A percentile compares a stretch with the other conserved stretches of the same genome.
Conservation (phyloP, 2,888 invertebrate genomes). For the Proisotoma minuta region DNA sequence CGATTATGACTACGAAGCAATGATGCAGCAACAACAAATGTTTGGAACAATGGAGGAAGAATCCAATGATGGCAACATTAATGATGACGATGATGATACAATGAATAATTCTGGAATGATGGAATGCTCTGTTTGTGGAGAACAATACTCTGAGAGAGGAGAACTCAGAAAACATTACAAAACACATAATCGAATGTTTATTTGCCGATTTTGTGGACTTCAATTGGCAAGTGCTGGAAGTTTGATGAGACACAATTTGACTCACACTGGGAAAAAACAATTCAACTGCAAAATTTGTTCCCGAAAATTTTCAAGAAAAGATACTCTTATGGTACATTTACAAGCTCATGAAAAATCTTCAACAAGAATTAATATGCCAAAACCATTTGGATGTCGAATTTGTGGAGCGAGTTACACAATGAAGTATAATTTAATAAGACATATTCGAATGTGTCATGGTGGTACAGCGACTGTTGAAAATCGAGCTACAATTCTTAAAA, state of each 20-base stretch:
- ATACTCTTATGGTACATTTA: constrained; percentile 26
- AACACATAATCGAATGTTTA: constrained; percentile 19
- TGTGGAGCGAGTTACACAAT: constrained; percentile 26
- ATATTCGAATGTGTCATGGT: constrained; percentile 20
- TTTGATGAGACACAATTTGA: constrained; percentile 31
- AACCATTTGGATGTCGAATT: constrained; percentile 17
- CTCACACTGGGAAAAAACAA: constrained; percentile 30
- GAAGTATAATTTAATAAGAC: constrained; percentile 28
- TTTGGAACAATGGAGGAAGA: not conserved
- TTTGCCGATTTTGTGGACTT: constrained; percentile 33
- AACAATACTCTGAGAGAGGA: not conserved
- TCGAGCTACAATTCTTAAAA: not conserved
- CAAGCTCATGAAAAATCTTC: constrained; percentile 10
- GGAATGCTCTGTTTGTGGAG: constrained; percentile 1
- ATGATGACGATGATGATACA: constrained; percentile 1
- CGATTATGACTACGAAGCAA: not conserved
- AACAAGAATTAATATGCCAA: constrained; percentile 14
- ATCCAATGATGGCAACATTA: not conserved
- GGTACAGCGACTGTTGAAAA: not conserved
- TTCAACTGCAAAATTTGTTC: constrained; percentile 26
- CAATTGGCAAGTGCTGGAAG: constrained; percentile 30
- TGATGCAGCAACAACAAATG: not conserved
- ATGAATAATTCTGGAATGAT: not conserved
- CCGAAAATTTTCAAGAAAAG: constrained; percentile 24
- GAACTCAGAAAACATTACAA: constrained; percentile 20